A percentile compares a stretch with the other conserved stretches of the same genome.
Evolutionary conservation across 2,888 invertebrate species (phyloP).

Genomic region (Acanthoscelides obtectus): DNA sequence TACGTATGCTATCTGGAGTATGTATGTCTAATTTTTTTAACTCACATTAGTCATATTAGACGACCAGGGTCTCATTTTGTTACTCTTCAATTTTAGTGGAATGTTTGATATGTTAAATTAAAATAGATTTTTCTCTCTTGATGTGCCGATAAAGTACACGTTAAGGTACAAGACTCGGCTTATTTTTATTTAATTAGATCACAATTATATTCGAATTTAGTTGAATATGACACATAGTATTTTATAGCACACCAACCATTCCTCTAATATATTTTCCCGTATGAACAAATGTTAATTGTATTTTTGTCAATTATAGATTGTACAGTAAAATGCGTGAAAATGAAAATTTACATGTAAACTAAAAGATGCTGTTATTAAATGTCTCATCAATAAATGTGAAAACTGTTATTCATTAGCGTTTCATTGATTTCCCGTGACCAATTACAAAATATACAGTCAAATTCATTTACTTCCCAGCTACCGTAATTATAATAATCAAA

Average conservation of each 20-base stretch:
- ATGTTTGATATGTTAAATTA: neutral
- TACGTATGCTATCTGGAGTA: neutral
- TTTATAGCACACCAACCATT: neutral
- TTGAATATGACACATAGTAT: no score
- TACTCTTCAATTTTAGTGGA: neutral
- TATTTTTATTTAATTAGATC: no score
- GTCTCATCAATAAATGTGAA: neutral
- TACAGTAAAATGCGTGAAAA: neutral
- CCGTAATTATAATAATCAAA: no score
- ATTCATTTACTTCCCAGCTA: no score
- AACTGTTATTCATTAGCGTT: neutral
- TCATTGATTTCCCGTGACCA: no score
- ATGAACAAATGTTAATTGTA: neutral
- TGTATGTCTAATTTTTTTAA: neutral
- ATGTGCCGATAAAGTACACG: no score
- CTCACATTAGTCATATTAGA: neutral
- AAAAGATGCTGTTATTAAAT: neutral
- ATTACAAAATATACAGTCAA: no score
- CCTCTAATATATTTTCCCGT: neutral
- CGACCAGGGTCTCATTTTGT: neutral
- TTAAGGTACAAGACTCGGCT: no score
- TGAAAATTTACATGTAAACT: neutral
- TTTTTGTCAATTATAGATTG: neutral
- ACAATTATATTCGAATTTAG: no score
- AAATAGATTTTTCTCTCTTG: neutral